Conservation (phyloP, 2,888 invertebrate species). For the Rhagophthalmus giganteus region DNA sequence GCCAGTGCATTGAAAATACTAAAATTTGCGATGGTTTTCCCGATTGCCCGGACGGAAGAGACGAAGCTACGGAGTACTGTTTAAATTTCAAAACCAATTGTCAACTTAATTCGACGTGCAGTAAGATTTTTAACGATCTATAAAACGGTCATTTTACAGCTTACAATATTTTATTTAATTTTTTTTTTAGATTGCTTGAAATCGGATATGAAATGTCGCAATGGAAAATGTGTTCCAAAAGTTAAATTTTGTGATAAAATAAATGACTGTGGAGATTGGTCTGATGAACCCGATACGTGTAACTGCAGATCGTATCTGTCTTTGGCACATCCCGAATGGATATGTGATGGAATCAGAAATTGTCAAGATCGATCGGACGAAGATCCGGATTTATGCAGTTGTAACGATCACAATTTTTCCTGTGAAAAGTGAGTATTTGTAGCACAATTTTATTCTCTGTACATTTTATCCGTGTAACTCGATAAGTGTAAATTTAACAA, state of each 20-base stretch:
- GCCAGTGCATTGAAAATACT: constrained; percentile 64
- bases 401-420: constrained; percentile 58
- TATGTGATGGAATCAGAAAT: constrained; percentile 78
- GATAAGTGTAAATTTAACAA: no score
- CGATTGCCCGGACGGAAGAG: constrained; percentile 71
- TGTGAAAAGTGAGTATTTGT: constrained; percentile 57
- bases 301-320: constrained; percentile 69
- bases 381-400: constrained; percentile 65
- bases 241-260: constrained; percentile 68
- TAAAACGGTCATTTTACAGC: not conserved
- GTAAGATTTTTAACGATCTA: constrained; percentile 36
- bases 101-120: constrained; percentile 43
- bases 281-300: constrained; percentile 70
- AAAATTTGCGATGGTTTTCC: constrained; percentile 69
- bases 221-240: constrained; percentile 70
- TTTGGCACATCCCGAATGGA: constrained; percentile 66
- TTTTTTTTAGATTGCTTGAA: constrained; percentile 61
- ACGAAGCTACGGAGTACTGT: constrained; percentile 64
- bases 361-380: constrained; percentile 81
- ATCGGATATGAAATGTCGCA: constrained; percentile 68
- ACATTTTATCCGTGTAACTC: no score
- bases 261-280: constrained; percentile 71
- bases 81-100: constrained; percentile 36
- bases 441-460: not conserved
- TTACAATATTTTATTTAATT: not conserved